Base-by-base conservation (phyloP, 2,888 invertebrate genomes). In the Drosophila putrida region DNA sequence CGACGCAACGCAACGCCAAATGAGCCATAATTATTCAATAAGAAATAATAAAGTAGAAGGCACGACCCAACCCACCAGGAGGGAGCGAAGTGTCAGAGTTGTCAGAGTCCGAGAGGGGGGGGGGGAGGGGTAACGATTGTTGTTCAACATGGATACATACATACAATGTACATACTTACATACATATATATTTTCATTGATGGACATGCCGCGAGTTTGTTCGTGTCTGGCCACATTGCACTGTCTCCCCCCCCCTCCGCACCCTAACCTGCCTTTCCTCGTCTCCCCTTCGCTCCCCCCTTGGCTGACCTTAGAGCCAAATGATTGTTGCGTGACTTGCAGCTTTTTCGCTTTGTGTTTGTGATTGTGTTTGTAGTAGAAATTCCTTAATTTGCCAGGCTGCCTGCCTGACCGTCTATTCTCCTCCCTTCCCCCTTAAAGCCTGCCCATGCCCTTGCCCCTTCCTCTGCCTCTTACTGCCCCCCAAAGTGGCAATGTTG, bases 1-100 rank as follows among this genome's bases (percentile, higher is more conserved):
- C 25, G 25, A 20, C 20, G 66, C 58, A 54, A 58, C 73, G 35
- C 71, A 78, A 53, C 75, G 73, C 78, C 84, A 90, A 90, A 89
- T 90, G 91, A 90, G 87, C 90, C 89, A 86, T 90, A 90, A 90
- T 90, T 90, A 90, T 90, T 90, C 91, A 90, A 90, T 90, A 90
- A 90, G 83, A 87, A 90, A 84, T 84, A 89, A 90, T 90, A 90
- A 90, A 88, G 88, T 78, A 75, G 51, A 68, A 44, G 61, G 43
- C 71, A 57, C 71, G 49, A 57, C 49, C 59, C 15, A 8, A 25
- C 2, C 20, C 2, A 2, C 2, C 20, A 8, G 13, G 38, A 13
- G 36, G 36, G n/a, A 13, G 36, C n/a, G n/a, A 10, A n/a, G 35
- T 20, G 20, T 20, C 28, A 28, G 28, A 6, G 6, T 13, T 38